Conservation (phyloP, 92 coral and sea anemone species). For the Parazoanthus atlanticus region DNA sequence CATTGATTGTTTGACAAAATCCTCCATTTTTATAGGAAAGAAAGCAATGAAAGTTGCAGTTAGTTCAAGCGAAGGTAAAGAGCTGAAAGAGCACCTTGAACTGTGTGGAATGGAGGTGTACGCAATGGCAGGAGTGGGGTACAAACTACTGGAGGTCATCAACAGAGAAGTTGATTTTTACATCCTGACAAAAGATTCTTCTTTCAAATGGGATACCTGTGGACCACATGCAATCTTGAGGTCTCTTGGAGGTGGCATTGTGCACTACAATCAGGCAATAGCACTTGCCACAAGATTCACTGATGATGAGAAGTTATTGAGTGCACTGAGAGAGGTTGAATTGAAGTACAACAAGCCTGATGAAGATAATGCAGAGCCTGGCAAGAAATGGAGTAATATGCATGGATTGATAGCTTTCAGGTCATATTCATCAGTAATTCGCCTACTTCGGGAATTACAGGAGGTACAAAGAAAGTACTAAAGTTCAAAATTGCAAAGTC, state of each 20-base stretch:
- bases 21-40: neutral
- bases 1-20: neutral
- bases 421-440: slow-evolving; percentile 21
- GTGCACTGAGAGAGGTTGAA: slow-evolving; percentile 46
- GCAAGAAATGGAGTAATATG: slow-evolving; percentile 71
- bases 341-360: slow-evolving; percentile 66
- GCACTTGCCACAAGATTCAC: slow-evolving; percentile 26
- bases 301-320: slow-evolving; percentile 11
- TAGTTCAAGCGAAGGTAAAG: slow-evolving; percentile 66
- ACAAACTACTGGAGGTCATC: slow-evolving; percentile 74
- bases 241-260: slow-evolving; percentile 72
- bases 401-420: slow-evolving; percentile 70
- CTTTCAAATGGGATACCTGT: slow-evolving; percentile 85
- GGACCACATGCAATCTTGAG: slow-evolving; percentile 76
- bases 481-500: neutral
- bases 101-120: slow-evolving; percentile 41
- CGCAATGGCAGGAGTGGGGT: slow-evolving; percentile 72
- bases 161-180: slow-evolving; percentile 64
- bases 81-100: slow-evolving; percentile 39
- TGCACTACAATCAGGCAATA: slow-evolving; percentile 48
- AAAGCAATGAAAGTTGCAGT: slow-evolving; percentile 49
- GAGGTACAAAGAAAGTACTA: neutral
- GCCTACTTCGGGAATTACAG: slow-evolving; percentile 5
- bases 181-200: slow-evolving; percentile 67
- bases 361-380: slow-evolving; percentile 23